These are phyloP conservation scores for Oceanodroma leucorhoa DNA, from an alignment of 2,797 vertebrate species.

Conservation along the genomic window DNA sequence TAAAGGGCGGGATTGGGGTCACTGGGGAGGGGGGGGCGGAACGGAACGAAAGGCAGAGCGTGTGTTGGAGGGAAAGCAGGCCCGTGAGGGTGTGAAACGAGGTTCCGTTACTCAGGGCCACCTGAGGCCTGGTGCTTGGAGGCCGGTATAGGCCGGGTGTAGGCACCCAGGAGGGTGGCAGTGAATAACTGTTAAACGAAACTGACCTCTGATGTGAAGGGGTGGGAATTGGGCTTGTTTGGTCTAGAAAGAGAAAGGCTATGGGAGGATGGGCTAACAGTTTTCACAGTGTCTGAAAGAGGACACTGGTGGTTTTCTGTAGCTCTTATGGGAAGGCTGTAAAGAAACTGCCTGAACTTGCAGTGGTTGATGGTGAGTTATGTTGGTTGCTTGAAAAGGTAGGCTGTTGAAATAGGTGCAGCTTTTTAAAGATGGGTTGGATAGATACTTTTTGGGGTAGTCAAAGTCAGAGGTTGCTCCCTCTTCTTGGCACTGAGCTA, in stretches of 20 bases:
- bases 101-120: accelerated
- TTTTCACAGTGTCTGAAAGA: too few relatives aligned
- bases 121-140: background rate
- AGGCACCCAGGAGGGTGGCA: accelerated
- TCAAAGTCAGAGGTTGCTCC: background rate
- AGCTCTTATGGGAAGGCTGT: background rate
- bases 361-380: accelerated
- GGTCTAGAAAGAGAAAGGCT: too few relatives aligned
- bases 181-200: accelerated
- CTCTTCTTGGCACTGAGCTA: accelerated
- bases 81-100: accelerated
- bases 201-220: accelerated
- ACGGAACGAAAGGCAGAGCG: too few relatives aligned
- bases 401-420: background rate
- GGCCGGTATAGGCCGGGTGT: accelerated
- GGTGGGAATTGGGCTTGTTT: accelerated
- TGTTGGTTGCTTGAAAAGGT: background rate
- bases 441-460: background rate
- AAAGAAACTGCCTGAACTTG: accelerated
- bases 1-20: too few relatives aligned
- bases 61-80: background rate
- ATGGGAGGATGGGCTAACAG: accelerated
- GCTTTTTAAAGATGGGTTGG: background rate
- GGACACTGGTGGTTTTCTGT: accelerated
- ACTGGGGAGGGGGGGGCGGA: background rate